Evolutionary conservation across 2,113 vertebrate species (phyloP), one percentile per base, ranked within the genome.

Genomic region (Otolemur garnettii): DNA sequence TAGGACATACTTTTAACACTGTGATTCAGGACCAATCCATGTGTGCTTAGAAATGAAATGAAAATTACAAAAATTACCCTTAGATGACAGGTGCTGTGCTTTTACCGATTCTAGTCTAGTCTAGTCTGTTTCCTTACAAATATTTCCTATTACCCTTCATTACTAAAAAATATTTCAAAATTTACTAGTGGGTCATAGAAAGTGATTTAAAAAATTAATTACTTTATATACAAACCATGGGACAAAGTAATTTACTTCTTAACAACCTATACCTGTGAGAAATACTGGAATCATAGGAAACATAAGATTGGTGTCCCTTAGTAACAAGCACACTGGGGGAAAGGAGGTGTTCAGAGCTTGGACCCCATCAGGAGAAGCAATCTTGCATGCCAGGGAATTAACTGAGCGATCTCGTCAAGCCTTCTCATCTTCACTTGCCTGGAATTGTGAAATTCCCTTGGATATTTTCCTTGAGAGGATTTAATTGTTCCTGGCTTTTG

Each of bases 401-500:
- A 66, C 89, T 45, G 28, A 94, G 28, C 3, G 11, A 33, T 66
- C 7, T 81, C 77, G 45, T 35, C 77, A 57, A 77, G 53, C 71
- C 45, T 91, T 26, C 68, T 85, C 53, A 42, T 75, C 81, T 77
- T 94, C 60, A n/a, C 60, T 87, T 93, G 8, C 74, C 77, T 30
- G 26, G 28, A 80, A 45, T 88, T 72, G 42, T 91, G 82, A 85
- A 95, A 97, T 94, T 93, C 90, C 72, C 82, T 92, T 93, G 66
- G 86, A 96, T 45, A 78, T 97, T 93, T 93, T 92, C 26, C 85
- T 88, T 93, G 53, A n/a, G 45, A 91, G 72, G 11, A 93, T 91
- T 78, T 94, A 94, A 97, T 94, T 96, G 90, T 96, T 93, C 68
- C 90, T 80, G 66, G 62, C 95, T 95, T 95, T 97, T 94, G 57